Evolutionary conservation across 2,888 invertebrate genomes (phyloP), one percentile per base, ranked within the genome.

Genomic region (Tipula unca): DNA sequence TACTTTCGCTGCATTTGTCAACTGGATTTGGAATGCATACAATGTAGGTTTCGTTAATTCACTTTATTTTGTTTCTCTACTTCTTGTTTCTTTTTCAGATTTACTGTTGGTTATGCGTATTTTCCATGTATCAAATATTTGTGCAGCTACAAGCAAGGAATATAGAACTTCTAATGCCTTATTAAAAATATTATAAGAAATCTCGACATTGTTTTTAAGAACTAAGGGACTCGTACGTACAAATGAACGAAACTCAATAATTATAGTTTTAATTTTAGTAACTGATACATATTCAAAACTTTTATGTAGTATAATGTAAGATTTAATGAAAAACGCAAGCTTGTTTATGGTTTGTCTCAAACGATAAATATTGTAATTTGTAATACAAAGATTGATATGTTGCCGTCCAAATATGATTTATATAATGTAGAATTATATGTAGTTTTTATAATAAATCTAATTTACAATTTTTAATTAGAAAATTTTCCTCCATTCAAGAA

Each of bases 91-190:
- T n/a, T 36, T 94, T 94, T 86, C 91, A 97, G 97, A 93, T 95
- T 29, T 97, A 97, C 89, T 97, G 96, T 89, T 96, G 96, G 95
- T 90, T 97, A 29, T 96, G 96, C 86, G 96, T 97, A 0, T 94
- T 94, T 87, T 96, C 97, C 0, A 95, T 96, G 88, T 97, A 96
- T 89, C 95, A 95, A 92, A 92, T 96, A 85, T 95, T 96, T 88
- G 92, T 95, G 88, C 92, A 95, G 87, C 92, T 95, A 91, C 97
- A 97, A 89, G 96, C 96, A 85, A 97, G 97, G 3, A 96, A 97
- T 89, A 96, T 97, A 89, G 96, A 96, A 89, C 93, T 97, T 69
- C 91, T 96, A 86, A 93, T 93, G 92, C 93, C 94, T 87, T 94
- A 91, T 32, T 83, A 83, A 83, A 32, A 32, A 32, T n/a, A 69